phyloP scores from a whole-genome alignment of 2,888 invertebrate species.

The Octonoba sinensis region DNA sequence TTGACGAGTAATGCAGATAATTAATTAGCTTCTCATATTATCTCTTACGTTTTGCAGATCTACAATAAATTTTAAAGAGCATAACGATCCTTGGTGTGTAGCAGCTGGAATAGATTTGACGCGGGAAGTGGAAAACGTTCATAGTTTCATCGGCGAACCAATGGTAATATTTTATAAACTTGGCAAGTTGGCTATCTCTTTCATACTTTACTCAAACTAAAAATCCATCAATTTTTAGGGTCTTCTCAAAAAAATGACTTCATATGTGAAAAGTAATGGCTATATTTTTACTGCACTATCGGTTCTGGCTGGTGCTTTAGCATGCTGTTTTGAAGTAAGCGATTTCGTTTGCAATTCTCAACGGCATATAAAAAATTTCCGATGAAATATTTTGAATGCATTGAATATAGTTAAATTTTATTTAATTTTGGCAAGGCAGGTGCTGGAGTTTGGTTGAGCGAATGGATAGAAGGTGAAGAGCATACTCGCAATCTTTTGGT shows the following conservation, averaged over 20 bases:
- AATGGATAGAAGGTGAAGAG: slow-evolving; percentile 25
- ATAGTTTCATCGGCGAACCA: slow-evolving; percentile 13
- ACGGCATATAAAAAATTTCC: neutral
- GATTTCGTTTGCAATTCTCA: neutral
- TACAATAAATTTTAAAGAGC: slow-evolving; percentile 13
- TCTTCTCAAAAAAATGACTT: slow-evolving; percentile 2
- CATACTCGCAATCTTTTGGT: slow-evolving; percentile 14
- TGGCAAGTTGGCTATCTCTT: neutral
- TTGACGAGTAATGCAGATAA: too few relatives aligned
- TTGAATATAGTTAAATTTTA: neutral
- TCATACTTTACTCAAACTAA: slow-evolving; percentile 7
- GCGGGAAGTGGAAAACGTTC: slow-evolving; percentile 6
- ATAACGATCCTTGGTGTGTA: slow-evolving; percentile 39
- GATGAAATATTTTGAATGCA: slow-evolving; percentile 1
- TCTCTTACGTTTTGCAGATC: too few relatives aligned
- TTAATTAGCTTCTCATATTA: too few relatives aligned
- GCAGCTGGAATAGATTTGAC: slow-evolving; percentile 15
- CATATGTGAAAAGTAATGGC: slow-evolving; percentile 26
- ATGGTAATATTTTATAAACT: slow-evolving; percentile 8
- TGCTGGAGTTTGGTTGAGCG: slow-evolving; percentile 42
- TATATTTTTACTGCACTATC: neutral
- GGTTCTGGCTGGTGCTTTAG: slow-evolving; percentile 19
- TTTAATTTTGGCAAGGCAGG: slow-evolving; percentile 17
- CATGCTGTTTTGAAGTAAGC: slow-evolving; percentile 48
- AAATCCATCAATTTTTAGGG: slow-evolving; percentile 15